Evolutionary conservation across 2,797 vertebrate species (phyloP), one percentile per base, ranked within the genome.

Genomic region (Anableps anableps): DNA sequence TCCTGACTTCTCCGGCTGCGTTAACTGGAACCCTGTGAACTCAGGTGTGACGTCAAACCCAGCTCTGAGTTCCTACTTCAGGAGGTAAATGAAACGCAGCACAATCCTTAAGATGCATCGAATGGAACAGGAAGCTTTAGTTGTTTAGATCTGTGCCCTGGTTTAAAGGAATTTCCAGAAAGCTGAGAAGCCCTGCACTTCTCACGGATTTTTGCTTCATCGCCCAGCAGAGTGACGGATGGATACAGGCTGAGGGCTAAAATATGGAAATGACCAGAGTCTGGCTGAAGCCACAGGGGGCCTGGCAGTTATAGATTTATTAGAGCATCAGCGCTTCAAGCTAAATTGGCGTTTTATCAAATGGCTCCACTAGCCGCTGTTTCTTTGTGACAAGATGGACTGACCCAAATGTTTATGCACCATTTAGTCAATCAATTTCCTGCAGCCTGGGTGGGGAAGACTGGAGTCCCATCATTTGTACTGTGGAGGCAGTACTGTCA

Each of bases 41-140:
- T 13, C 13, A 4, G 26, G 11, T n/a, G 10, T n/a, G n/a, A n/a
- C n/a, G n/a, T n/a, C n/a, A n/a, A n/a, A n/a, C n/a, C n/a, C n/a
- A n/a, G n/a, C n/a, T n/a, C n/a, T n/a, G n/a, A n/a, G n/a, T 3
- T 53, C 23, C 0, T 2, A 26, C 51, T 53, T n/a, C 23, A 26
- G 23, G n/a, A n/a, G 10, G 10, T 11, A n/a, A n/a, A n/a, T n/a
- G 9, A 55, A 55, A n/a, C n/a, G n/a, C n/a, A n/a, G n/a, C n/a
- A n/a, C n/a, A n/a, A n/a, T n/a, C n/a, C n/a, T n/a, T n/a, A n/a
- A n/a, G n/a, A n/a, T n/a, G n/a, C n/a, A n/a, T n/a, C n/a, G n/a
- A n/a, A n/a, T n/a, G 23, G 51, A 53, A 23, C 62, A 66, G 36
- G 62, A 66, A 68, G 34, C 23, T 41, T 5, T 0, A 66, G 64